Conservation (phyloP, 2,113 vertebrate genomes). For the Panthera uncia region DNA sequence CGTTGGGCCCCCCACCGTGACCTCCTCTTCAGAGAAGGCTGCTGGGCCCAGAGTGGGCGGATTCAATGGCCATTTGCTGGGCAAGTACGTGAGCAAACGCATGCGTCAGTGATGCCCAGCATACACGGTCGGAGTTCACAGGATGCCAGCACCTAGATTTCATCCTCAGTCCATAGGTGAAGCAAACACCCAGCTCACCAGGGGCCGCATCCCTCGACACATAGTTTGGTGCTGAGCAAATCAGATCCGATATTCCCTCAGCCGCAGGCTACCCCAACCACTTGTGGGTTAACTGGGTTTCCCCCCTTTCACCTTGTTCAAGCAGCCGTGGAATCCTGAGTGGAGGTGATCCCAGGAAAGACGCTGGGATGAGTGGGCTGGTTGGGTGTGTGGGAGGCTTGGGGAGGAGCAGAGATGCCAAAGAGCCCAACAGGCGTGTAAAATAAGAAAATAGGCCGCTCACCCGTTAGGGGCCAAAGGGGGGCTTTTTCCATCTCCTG, state of each 20-base stretch:
- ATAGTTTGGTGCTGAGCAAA: background rate
- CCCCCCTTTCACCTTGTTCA: background rate
- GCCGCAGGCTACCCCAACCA: too few relatives aligned
- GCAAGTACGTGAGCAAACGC: accelerated
- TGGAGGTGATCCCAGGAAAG: background rate
- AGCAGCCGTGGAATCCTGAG: background rate
- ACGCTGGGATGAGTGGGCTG: background rate
- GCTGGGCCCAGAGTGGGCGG: background rate
- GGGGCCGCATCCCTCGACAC: background rate
- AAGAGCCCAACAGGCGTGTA: background rate
- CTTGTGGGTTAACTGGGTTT: background rate
- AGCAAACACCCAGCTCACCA: background rate
- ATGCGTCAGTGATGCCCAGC: too few relatives aligned
- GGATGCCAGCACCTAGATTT: background rate
- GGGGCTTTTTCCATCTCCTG: background rate
- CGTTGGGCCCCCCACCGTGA: accelerated
- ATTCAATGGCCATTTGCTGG: background rate
- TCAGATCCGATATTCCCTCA: background rate
- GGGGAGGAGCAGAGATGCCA: background rate
- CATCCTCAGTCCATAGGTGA: accelerated
- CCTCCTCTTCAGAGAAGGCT: background rate
- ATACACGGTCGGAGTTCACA: background rate
- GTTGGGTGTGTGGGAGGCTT: too few relatives aligned
- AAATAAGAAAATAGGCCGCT: background rate
- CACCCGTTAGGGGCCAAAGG: too few relatives aligned